phyloP scores from a whole-genome alignment of 2,113 vertebrate genomes.

The Onychostoma macrolepis region DNA sequence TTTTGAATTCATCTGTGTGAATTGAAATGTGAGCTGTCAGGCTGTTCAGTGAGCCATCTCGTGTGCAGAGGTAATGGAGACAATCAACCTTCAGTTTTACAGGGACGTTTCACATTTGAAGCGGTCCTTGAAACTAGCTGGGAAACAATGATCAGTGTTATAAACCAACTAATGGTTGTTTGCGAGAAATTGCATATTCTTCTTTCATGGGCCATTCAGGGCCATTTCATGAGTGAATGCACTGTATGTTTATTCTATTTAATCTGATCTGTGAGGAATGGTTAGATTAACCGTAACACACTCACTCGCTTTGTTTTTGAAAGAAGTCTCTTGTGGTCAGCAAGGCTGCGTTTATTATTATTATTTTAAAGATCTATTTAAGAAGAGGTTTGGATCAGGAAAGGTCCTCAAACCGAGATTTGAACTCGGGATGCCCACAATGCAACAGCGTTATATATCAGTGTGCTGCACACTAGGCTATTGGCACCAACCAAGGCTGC shows the following conservation, averaged over 20 bases:
- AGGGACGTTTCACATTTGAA: constrained; percentile 7
- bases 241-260: background rate
- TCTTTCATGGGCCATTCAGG: background rate
- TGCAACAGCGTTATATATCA: no score
- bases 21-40: background rate
- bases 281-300: background rate
- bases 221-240: background rate
- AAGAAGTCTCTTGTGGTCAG: background rate
- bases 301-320: background rate
- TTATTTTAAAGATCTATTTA: no score
- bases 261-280: background rate
- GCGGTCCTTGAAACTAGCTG: background rate
- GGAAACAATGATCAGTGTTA: background rate
- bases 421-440: no score
- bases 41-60: background rate
- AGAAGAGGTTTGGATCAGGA: no score
- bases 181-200: background rate
- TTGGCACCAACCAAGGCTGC: no score
- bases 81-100: constrained; percentile 22
- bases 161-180: background rate
- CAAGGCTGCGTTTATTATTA: background rate
- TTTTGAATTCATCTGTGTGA: constrained; percentile 4
- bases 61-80: constrained; percentile 1
- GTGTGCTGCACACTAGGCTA: no score
- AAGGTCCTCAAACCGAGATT: no score